Evolutionary conservation across 2,113 vertebrate genomes (phyloP).

Genomic region (Aspidoscelis tigris): DNA sequence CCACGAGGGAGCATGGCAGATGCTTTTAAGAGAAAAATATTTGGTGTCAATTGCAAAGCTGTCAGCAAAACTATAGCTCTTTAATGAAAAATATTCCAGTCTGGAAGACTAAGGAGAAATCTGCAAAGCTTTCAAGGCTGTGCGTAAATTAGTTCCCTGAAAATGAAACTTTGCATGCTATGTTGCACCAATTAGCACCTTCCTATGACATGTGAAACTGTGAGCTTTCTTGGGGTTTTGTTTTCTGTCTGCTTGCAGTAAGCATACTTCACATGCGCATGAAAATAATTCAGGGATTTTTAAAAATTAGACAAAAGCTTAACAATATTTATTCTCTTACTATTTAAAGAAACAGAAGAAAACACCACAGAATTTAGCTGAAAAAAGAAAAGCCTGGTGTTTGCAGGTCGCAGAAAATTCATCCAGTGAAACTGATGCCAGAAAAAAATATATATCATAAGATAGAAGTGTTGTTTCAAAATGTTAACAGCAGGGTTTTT

Average conservation of each 20-base stretch:
- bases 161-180: not conserved
- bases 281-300: not conserved
- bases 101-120: constrained; percentile 22
- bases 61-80: constrained; percentile 10
- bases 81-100: constrained; percentile 11
- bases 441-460: not conserved
- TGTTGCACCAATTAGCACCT: not conserved
- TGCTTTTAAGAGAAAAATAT: constrained; percentile 43
- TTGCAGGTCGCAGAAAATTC: not conserved
- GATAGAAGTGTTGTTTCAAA: no score
- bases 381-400: not conserved
- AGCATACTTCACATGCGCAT: not conserved
- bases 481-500: not conserved
- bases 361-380: not conserved
- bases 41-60: constrained; percentile 39
- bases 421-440: not conserved
- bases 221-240: constrained; percentile 3
- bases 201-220: not conserved
- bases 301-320: not conserved
- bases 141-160: not conserved
- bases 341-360: not conserved
- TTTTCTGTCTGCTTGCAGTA: not conserved
- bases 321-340: not conserved
- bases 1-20: constrained; percentile 11
- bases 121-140: constrained; percentile 13